Percentiles rank a stretch among this genome's conserved stretches.
These are phyloP conservation scores for Pterostichus niger DNA, from an alignment of 2,888 invertebrate species.

Conservation along the genomic window DNA sequence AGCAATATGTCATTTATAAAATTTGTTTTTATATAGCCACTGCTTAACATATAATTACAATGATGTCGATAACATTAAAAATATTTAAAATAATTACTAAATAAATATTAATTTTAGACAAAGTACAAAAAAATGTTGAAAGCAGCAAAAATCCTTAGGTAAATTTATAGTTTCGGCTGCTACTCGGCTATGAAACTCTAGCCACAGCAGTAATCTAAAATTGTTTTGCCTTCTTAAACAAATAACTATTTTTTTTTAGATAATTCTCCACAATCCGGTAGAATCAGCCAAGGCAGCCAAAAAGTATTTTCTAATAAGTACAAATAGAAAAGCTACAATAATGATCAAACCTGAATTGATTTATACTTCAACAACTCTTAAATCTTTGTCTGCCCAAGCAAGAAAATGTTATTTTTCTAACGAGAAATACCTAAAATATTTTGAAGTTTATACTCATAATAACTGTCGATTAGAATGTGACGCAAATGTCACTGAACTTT, in stretches of 20 bases:
- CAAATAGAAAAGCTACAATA: constrained; percentile 70
- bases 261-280: constrained; percentile 72
- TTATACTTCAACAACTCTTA: constrained; percentile 70
- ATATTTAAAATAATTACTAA: too few species aligned
- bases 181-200: too few species aligned
- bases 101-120: too few species aligned
- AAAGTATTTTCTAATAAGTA: constrained; percentile 69
- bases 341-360: constrained; percentile 70
- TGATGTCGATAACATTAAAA: too few species aligned
- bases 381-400: constrained; percentile 68
- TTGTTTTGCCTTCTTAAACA: too few species aligned
- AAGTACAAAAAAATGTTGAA: too few species aligned
- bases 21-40: too few species aligned
- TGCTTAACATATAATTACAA: too few species aligned
- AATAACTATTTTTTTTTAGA: constrained; percentile 69
- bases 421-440: constrained; percentile 69
- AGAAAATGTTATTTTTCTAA: constrained; percentile 71
- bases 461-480: constrained; percentile 71
- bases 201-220: too few species aligned
- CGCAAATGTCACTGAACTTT: constrained; percentile 69
- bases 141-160: too few species aligned
- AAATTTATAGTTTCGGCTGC: too few species aligned
- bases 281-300: constrained; percentile 70
- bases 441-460: not conserved
- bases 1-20: too few species aligned